Percentiles rank a stretch among this genome's conserved stretches.
Evolutionary conservation across 2,888 invertebrate species (phyloP).

Genomic region (Eremobia ochroleuca): DNA sequence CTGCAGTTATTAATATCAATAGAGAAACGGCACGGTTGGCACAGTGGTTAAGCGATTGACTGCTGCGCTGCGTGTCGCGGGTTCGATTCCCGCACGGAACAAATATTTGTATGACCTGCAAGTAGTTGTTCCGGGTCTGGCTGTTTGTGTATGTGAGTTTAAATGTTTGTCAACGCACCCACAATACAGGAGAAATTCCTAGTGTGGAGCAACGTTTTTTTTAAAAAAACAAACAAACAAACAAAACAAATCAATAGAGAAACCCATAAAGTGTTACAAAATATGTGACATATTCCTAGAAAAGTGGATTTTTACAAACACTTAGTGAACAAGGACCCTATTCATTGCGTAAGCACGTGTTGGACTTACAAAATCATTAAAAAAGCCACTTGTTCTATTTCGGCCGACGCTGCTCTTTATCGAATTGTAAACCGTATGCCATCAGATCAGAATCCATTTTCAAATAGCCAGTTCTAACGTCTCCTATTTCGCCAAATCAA

Average conservation of each 20-base stretch:
- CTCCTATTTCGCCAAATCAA: background rate
- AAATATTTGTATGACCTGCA: too few species aligned
- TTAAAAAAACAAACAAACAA: too few species aligned
- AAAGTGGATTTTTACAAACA: background rate
- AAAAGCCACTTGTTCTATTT: background rate
- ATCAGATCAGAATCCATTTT: background rate
- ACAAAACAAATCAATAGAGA: background rate
- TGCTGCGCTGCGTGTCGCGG: too few species aligned
- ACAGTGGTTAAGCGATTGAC: too few species aligned
- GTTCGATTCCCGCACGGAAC: too few species aligned
- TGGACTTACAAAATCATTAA: constrained; percentile 5
- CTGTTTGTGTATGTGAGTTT: too few species aligned
- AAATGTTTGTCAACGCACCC: too few species aligned
- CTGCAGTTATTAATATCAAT: background rate
- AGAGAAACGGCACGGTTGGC: background rate
- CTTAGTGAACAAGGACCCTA: background rate
- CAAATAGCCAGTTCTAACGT: background rate
- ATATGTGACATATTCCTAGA: constrained; percentile 40
- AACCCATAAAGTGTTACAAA: constrained; percentile 30
- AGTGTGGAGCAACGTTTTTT: too few species aligned
- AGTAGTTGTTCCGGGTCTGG: too few species aligned
- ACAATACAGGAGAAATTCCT: too few species aligned
- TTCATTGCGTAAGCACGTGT: constrained; percentile 27
- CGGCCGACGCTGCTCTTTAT: too few species aligned
- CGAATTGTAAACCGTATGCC: constrained; percentile 1